Percentiles rank a stretch among this genome's conserved stretches.
Evolutionary conservation across 1,140 invertebrate species (phyloP).

Genomic region (Rhagoletis pomonella): DNA sequence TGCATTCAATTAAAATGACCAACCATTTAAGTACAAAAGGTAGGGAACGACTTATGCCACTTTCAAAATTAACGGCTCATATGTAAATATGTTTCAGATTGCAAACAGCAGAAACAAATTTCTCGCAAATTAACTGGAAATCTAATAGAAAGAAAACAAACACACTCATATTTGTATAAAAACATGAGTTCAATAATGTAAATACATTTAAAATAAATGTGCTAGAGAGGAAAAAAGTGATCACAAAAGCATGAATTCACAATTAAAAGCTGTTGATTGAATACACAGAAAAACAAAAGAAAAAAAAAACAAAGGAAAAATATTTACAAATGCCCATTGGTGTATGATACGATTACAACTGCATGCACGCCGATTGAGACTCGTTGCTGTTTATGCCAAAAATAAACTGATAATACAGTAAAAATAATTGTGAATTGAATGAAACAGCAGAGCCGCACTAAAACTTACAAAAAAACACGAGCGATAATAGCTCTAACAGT

Average conservation of each 20-base stretch:
- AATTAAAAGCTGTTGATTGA: slow-evolving; percentile 27
- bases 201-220: slow-evolving; percentile 1
- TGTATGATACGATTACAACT: too few species aligned
- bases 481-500: slow-evolving; percentile 35
- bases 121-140: background rate
- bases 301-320: background rate
- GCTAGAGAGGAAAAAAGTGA: background rate
- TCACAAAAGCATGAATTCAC: slow-evolving; percentile 39
- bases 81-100: background rate
- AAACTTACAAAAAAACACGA: background rate
- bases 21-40: too few species aligned
- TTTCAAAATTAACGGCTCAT: too few species aligned
- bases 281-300: background rate
- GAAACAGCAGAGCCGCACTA: background rate
- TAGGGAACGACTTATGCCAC: too few species aligned
- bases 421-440: slow-evolving; percentile 48
- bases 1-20: too few species aligned
- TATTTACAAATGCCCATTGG: background rate
- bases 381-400: slow-evolving; percentile 6
- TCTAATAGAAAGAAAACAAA: background rate
- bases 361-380: slow-evolving; percentile 27
- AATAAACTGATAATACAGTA: slow-evolving; percentile 47
- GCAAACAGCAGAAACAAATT: background rate
- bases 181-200: background rate
- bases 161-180: too few species aligned